Percentiles rank a stretch among this genome's conserved stretches.
phyloP scores from a whole-genome alignment of 2,113 vertebrate genomes.

The Peromyscus polionotus region DNA sequence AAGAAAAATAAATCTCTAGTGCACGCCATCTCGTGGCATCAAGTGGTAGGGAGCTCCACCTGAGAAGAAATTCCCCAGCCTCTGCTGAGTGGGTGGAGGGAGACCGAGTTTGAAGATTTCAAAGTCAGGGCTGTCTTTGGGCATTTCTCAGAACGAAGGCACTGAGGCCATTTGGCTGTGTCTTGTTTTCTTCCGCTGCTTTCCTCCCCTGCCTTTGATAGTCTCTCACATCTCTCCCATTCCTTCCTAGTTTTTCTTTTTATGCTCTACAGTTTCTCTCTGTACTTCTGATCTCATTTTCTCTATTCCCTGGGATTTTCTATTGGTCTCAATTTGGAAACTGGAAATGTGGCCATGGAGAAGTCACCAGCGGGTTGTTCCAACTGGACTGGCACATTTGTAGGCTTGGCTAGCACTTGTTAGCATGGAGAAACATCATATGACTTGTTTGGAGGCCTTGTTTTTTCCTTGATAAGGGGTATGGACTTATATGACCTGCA shows the following conservation, averaged over 20 bases:
- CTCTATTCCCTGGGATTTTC: neutral
- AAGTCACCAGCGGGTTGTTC: neutral
- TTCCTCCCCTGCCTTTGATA: slow-evolving; percentile 55
- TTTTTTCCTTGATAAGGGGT: neutral
- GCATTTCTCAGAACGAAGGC: slow-evolving; percentile 70
- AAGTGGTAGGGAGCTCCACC: neutral
- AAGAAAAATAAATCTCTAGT: slow-evolving; percentile 48
- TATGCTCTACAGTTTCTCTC: neutral
- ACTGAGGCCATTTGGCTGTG: neutral
- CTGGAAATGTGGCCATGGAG: neutral
- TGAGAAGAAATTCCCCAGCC: slow-evolving; percentile 17
- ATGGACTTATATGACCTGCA: fast-evolving
- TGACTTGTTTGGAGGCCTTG: neutral
- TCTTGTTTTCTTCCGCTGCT: slow-evolving; percentile 40
- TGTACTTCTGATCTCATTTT: neutral
- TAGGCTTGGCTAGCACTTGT: neutral
- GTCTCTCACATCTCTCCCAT: neutral
- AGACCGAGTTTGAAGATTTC: slow-evolving; percentile 65
- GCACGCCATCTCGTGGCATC: slow-evolving; percentile 20
- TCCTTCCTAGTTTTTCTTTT: neutral
- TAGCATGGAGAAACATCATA: neutral
- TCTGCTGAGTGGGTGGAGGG: neutral
- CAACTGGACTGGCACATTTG: neutral
- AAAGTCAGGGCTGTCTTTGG: slow-evolving; percentile 34
- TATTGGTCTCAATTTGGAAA: neutral